Evolutionary conservation across 2,797 vertebrate genomes (phyloP).

Genomic region (Orientallactaga sibirica): DNA sequence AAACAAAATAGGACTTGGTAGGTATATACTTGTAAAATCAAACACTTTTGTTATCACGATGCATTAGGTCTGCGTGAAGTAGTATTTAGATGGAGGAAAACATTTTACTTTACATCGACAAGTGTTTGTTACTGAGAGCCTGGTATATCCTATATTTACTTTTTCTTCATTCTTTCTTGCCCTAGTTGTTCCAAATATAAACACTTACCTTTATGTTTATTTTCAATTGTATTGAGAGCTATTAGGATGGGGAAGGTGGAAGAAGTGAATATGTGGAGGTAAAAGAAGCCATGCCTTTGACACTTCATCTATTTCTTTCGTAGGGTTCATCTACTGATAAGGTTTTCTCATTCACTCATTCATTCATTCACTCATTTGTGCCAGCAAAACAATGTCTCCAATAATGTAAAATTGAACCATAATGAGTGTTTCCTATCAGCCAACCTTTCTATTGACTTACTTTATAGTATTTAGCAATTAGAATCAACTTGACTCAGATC

Average conservation of each 20-base stretch:
- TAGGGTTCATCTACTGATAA: background rate
- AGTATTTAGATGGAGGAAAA: background rate
- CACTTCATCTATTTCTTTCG: background rate
- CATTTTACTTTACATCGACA: background rate
- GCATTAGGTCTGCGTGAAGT: background rate
- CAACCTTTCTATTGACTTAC: background rate
- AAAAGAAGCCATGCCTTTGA: background rate
- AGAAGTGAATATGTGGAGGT: background rate
- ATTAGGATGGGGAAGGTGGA: background rate
- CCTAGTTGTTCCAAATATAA: background rate
- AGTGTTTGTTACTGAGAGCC: background rate
- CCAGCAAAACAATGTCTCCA: background rate
- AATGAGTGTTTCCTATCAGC: background rate
- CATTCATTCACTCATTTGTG: background rate
- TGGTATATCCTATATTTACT: background rate
- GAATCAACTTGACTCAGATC: background rate
- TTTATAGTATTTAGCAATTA: background rate
- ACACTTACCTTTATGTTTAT: background rate
- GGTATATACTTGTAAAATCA: background rate
- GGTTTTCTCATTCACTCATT: background rate
- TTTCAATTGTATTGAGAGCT: background rate
- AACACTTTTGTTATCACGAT: background rate
- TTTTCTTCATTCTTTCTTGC: background rate
- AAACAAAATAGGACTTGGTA: background rate
- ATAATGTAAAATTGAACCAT: background rate